Evolutionary conservation across 2,888 invertebrate genomes (phyloP), one percentile per base, ranked within the genome.

Genomic region (Campoplex nolae): DNA sequence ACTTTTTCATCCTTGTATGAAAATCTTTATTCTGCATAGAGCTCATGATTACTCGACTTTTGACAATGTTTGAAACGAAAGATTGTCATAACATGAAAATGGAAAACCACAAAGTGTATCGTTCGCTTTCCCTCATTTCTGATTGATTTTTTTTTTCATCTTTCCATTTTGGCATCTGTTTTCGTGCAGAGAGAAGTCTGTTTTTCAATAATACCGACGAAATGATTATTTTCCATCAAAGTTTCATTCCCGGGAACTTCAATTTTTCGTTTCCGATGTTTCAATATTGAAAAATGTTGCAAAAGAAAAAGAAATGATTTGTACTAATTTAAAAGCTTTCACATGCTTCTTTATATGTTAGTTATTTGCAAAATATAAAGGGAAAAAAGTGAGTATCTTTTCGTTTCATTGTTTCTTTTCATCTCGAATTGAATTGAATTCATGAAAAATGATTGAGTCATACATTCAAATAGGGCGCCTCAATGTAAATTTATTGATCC

Each of bases 31-130:
- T 32, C 38, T 16, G 4, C 9, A 16, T 16, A 62, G 16, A 32
- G 51, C 1, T 48, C 45, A 1, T 9, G n/a, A 23, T 54, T 54
- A 23, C 56, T 56, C 38, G n/a, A 23, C 13, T 56, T 71, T 23
- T 62, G 62, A 58, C 62, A 51, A 73, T 67, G 32, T 35, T 35
- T 71, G 65, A 45, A 73, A 83, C 67, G 45, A 67, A 83, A 73
- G 78, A 83, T 45, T 67, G 45, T 45, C 28, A 35, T 28, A 56
- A 45, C 23, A 70, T 35, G 42, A 28, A 4, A 65, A 76, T 68
- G 54, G 54, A 76, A 42, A 73, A 80, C 28, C n/a, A 13, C 3
- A 9, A 7, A 18, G 13, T 4, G 56, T 45, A 45, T 38, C n/a
- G 48, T 45, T 38, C 3, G 9, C 18, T n/a, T 56, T 23, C 51